phyloP scores from a whole-genome alignment of 2,888 invertebrate genomes.

The Leptogaster cylindrica region DNA sequence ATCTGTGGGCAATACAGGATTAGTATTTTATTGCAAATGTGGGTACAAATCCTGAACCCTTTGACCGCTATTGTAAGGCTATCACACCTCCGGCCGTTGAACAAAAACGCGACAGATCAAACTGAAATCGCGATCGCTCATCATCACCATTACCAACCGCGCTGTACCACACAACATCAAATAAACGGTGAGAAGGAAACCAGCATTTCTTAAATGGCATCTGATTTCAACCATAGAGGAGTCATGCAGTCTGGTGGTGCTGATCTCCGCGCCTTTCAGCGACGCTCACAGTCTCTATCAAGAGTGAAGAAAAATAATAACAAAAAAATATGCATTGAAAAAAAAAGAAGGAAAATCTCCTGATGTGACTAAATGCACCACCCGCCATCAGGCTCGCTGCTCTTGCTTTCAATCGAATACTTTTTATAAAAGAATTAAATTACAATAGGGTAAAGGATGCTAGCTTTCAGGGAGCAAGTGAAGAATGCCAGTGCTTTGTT shows the following conservation, averaged over 20 bases:
- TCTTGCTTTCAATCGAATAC: conserved; percentile 19
- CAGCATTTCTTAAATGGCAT: conserved; percentile 28
- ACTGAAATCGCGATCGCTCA: conserved; percentile 25
- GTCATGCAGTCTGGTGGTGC: conserved; percentile 35
- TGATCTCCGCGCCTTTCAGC: conserved; percentile 4
- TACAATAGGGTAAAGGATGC: conserved; percentile 11
- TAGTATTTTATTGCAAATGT: conserved; percentile 25
- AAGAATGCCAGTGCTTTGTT: neutral
- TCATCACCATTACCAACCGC: conserved; percentile 28
- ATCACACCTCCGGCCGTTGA: conserved; percentile 13
- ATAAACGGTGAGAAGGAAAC: conserved; percentile 6
- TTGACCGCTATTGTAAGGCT: conserved; percentile 12
- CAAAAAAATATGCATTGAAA: neutral
- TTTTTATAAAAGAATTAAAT: conserved; percentile 19
- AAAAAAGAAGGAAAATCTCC: neutral
- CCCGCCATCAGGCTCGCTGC: neutral
- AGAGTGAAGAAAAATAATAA: neutral
- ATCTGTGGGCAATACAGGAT: conserved; percentile 24
- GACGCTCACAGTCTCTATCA: conserved; percentile 1
- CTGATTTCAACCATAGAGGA: conserved; percentile 36
- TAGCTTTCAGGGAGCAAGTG: neutral
- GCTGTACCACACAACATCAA: conserved; percentile 18
- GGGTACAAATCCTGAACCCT: conserved; percentile 12
- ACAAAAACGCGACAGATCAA: conserved; percentile 10
- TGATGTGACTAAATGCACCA: conserved; percentile 9